Evolutionary conservation across 1,140 invertebrate species (phyloP), one percentile per base, ranked within the genome.

Genomic region (Sitophilus oryzae): DNA sequence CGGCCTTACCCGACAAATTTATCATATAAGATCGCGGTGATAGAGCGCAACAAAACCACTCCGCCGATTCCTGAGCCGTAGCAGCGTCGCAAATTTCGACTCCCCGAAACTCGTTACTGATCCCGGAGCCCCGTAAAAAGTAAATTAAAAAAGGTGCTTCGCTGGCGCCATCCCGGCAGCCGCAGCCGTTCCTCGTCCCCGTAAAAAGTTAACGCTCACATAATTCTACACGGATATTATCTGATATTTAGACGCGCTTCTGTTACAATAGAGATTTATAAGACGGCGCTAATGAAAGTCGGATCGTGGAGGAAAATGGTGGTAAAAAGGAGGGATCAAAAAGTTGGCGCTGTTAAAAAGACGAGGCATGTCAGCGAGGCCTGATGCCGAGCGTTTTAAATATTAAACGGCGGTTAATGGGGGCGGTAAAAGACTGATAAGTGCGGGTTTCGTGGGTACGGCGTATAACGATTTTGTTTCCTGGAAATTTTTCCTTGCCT

Each of bases 241-340:
- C 64, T 58, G 45, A 60, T 63, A 62, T 62, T 62, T 62, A 62
- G 60, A 57, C 50, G 49, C 57, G 62, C 56, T 64, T 58, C 60
- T 57, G 54, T 62, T 61, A 66, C 65, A 66, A 66, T 66, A 66
- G 60, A 66, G 66, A 68, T 68, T 68, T 66, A 68, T 66, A 60
- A 48, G 60, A 59, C 56, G 56, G 61, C 63, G 58, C 63, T 68
- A 68, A 68, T 68, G 66, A 68, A 66, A 68, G 61, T 63, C 60
- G 56, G 56, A n/a, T n/a, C n/a, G n/a, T n/a, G n/a, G n/a, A n/a
- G n/a, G n/a, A n/a, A n/a, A n/a, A n/a, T n/a, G n/a, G n/a, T n/a
- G n/a, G n/a, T n/a, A n/a, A n/a, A n/a, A n/a, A n/a, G n/a, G n/a
- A n/a, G n/a, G n/a, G n/a, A n/a, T n/a, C n/a, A n/a, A n/a, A n/a